A percentile compares a stretch with the other conserved stretches of the same genome.
phyloP scores from a whole-genome alignment of 2,113 vertebrate species.

The Syngnathus scovelli region DNA sequence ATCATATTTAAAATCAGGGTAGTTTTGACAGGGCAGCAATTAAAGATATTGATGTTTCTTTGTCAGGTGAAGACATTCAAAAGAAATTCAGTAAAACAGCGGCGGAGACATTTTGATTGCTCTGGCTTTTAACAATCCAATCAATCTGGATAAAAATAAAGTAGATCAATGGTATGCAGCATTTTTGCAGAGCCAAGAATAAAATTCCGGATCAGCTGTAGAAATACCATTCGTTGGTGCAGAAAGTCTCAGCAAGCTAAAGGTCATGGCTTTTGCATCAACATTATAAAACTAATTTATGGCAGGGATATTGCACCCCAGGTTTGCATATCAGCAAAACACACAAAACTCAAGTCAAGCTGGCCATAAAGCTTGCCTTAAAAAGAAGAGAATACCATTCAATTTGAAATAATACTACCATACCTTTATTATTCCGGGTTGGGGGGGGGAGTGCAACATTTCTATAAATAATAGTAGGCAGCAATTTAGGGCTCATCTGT shows the following conservation, averaged over 20 bases:
- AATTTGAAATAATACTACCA: neutral
- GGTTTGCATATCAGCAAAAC: constrained; percentile 20
- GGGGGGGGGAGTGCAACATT: neutral
- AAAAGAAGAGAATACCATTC: neutral
- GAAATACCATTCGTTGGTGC: constrained; percentile 49
- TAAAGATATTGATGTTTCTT: neutral
- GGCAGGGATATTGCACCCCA: neutral
- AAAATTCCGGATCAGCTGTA: constrained; percentile 8
- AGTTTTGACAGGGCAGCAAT: neutral
- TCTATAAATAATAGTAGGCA: neutral
- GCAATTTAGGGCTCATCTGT: neutral
- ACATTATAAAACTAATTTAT: constrained; percentile 40
- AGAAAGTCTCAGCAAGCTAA: constrained; percentile 38
- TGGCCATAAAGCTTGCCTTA: constrained; percentile 1
- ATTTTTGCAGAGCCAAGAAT: constrained; percentile 21
- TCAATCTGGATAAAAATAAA: constrained; percentile 24
- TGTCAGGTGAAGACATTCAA: neutral
- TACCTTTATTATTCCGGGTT: neutral
- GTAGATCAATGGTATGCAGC: constrained; percentile 22
- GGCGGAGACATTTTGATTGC: constrained; percentile 8
- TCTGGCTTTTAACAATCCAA: constrained; percentile 32
- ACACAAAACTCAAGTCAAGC: neutral
- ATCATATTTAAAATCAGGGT: neutral
- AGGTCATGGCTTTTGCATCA: constrained; percentile 51
- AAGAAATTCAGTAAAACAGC: neutral